Evolutionary conservation across 2,888 invertebrate species (phyloP).

Genomic region (Pristionchus exspectatus): DNA sequence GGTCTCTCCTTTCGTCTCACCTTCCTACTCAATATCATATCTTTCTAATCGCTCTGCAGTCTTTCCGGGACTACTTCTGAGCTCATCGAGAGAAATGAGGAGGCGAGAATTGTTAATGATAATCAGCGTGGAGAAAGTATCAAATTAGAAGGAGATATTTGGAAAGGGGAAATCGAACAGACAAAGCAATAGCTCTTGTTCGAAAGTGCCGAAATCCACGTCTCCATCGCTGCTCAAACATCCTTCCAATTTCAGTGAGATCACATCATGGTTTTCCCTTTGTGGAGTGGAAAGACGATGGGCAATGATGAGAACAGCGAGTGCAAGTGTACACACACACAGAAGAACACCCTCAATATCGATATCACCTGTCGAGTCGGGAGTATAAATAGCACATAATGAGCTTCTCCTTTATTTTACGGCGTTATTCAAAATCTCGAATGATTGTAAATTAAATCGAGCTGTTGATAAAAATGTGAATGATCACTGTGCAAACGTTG

Average conservation of each 20-base stretch:
- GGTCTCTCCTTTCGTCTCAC: constrained; percentile 18
- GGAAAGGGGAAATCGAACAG: too few species aligned
- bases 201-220: not conserved
- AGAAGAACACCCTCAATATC: not conserved
- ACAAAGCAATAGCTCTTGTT: not conserved
- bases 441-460: too few species aligned
- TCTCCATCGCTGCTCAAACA: not conserved
- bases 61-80: not conserved
- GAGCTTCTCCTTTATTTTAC: too few species aligned
- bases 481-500: too few species aligned
- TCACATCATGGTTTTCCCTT: not conserved
- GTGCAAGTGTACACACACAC: not conserved
- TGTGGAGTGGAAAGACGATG: not conserved
- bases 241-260: not conserved
- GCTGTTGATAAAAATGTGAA: too few species aligned
- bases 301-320: not conserved
- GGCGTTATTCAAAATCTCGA: too few species aligned
- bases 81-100: constrained; percentile 24
- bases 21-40: not conserved
- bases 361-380: not conserved
- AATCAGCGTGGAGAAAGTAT: too few species aligned
- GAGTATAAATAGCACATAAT: not conserved
- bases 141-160: too few species aligned
- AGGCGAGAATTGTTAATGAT: not conserved
- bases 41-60: not conserved